Evolutionary conservation across 2,797 vertebrate species (phyloP), one percentile per base, ranked within the genome.

Genomic region (Hydrocynus forskahlii): DNA sequence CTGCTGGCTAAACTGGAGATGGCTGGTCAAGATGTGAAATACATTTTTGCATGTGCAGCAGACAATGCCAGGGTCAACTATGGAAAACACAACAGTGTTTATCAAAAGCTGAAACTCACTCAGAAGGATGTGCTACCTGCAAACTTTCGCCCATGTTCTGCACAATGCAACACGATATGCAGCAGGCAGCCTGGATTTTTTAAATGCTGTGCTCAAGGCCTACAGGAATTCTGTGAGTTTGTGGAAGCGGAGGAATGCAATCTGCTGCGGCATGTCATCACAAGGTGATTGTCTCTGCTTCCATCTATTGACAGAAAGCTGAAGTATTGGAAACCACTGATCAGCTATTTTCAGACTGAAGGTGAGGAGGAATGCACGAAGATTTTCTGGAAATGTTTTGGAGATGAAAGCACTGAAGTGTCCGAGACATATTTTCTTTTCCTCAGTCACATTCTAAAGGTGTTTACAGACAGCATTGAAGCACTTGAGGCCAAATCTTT

Each of bases 401-500:
- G 57, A 79, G 52, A 79, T 69, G 19, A 79, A 7, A 1, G 54
- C 19, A 63, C 4, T 77, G 43, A 70, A 5, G 23, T 79, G 5
- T 77, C 75, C 10, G 71, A 79, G 62, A 76, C 12, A 1, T 81
- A 83, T 50, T 81, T 86, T 60, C 78, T 83, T 0, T 81, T 81
- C 40, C 83, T 83, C 79, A 63, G 73, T 21, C 57, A 48, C 14
- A 6, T 13, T 45, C n/a, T 48, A 14, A 75, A 74, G 10, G 13
- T 43, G 16, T 80, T 77, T 29, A 78, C 68, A 14, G 55, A 82
- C 50, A 21, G 17, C 6, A 63, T 60, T n/a, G 70, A 86, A 74
- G 60, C 76, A 81, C 76, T 80, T 63, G 62, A 86, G 68, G 81
- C 70, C 38, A 86, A 86, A 79, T 82, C 9, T 14, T 84, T 86